These are phyloP conservation scores for Prietella phreatophila DNA, from an alignment of 2,113 vertebrate genomes.

Conservation along the genomic window DNA sequence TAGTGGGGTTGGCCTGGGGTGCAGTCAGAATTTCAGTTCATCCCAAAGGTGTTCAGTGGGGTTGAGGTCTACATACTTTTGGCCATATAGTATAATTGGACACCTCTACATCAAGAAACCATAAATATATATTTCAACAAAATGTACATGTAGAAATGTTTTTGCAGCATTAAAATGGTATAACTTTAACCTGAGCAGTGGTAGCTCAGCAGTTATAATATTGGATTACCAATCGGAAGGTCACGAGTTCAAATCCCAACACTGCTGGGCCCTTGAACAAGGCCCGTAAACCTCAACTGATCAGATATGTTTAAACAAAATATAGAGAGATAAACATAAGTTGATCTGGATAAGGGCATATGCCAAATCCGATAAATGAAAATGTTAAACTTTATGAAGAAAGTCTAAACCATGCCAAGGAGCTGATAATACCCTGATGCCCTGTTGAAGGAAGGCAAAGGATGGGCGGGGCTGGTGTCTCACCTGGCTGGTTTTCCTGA, in stretches of 20 bases:
- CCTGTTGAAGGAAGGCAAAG: background rate
- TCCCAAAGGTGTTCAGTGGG: background rate
- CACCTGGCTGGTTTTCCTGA: conserved; percentile 90
- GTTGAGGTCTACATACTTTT: background rate
- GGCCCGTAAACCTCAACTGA: too few relatives aligned
- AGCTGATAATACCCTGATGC: background rate
- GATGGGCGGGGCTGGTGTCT: conserved; percentile 34
- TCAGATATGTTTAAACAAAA: too few relatives aligned
- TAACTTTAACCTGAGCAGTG: background rate
- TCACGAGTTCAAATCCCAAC: too few relatives aligned
- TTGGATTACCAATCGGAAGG: too few relatives aligned
- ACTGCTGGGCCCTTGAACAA: too few relatives aligned
- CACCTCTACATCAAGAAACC: background rate
- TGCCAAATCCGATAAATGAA: too few relatives aligned
- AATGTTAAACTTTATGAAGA: too few relatives aligned
- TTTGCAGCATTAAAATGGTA: background rate
- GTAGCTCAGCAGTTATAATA: too few relatives aligned
- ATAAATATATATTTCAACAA: background rate
- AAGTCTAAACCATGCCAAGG: background rate
- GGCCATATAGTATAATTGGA: background rate
- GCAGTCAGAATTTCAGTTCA: background rate
- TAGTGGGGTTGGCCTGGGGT: background rate
- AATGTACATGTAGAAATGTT: too few relatives aligned
- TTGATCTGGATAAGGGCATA: too few relatives aligned
- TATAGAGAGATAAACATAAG: too few relatives aligned